These are phyloP conservation scores for Sarcophaga peregrina DNA, from an alignment of 1,140 invertebrate species.

Conservation along the genomic window DNA sequence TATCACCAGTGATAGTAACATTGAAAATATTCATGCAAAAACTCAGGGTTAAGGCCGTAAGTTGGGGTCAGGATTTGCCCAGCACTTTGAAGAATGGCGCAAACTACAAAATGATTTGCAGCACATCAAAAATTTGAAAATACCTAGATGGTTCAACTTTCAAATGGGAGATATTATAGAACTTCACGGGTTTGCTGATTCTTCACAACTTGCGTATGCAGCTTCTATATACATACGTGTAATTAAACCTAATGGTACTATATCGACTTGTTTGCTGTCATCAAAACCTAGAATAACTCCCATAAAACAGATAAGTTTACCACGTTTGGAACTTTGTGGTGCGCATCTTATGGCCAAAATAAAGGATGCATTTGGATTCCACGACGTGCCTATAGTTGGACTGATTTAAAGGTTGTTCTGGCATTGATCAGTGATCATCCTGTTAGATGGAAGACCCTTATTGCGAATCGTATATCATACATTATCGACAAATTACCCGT, in stretches of 20 bases:
- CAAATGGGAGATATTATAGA: conserved; percentile 41
- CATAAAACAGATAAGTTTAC: conserved; percentile 44
- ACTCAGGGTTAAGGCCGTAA: conserved; percentile 56
- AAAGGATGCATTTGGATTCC: background rate
- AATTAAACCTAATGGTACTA: background rate
- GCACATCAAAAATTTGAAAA: conserved; percentile 39
- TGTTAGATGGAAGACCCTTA: conserved; percentile 52
- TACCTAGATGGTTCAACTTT: conserved; percentile 27
- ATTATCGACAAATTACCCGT: conserved; percentile 49
- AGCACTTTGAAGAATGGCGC: conserved; percentile 49
- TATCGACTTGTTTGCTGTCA: conserved; percentile 40
- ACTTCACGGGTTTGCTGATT: conserved; percentile 60
- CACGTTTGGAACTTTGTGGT: conserved; percentile 48
- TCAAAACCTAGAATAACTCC: conserved; percentile 46
- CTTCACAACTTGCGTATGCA: conserved; percentile 57
- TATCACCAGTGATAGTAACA: conserved; percentile 18
- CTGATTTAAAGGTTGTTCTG: conserved; percentile 47
- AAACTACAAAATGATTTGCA: conserved; percentile 45
- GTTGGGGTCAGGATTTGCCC: conserved; percentile 58
- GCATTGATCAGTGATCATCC: conserved; percentile 42
- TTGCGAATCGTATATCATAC: conserved; percentile 53
- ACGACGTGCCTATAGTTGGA: conserved; percentile 30
- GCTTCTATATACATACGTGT: conserved; percentile 59
- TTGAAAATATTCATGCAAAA: conserved; percentile 58
- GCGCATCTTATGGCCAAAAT: conserved; percentile 43